Evolutionary conservation across 1,140 invertebrate species (phyloP).

Genomic region (Drosophila repletoides): DNA sequence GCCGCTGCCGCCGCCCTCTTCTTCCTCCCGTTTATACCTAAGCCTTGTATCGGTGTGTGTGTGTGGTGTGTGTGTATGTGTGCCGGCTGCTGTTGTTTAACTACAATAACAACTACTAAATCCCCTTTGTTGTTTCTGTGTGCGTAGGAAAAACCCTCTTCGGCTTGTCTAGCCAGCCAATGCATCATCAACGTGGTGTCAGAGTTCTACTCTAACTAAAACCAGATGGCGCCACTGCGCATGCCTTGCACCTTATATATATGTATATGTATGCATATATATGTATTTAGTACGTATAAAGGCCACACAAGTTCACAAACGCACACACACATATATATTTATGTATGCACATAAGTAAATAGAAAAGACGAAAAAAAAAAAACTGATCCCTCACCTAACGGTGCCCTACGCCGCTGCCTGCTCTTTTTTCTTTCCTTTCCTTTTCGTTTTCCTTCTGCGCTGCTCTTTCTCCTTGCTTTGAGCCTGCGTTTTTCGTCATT

Average conservation of each 20-base stretch:
- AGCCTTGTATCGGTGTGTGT: constrained; percentile 2
- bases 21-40: constrained; percentile 64
- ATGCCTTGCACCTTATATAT: constrained; percentile 62
- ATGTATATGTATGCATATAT: neutral
- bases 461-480: constrained; percentile 26
- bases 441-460: neutral
- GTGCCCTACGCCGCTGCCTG: constrained; percentile 31
- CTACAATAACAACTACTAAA: constrained; percentile 48
- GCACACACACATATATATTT: constrained; percentile 10
- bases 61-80: constrained; percentile 14
- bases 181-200: constrained; percentile 55
- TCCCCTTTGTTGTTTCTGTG: constrained; percentile 39
- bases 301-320: neutral
- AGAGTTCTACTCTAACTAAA: constrained; percentile 31
- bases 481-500: constrained; percentile 38
- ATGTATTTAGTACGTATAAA: constrained; percentile 18
- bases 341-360: constrained; percentile 46
- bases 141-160: constrained; percentile 67
- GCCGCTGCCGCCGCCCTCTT: constrained; percentile 26
- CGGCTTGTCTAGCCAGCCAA: constrained; percentile 36
- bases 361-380: no score
- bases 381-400: constrained; percentile 76
- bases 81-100: constrained; percentile 23
- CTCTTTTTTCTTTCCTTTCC: constrained; percentile 20
- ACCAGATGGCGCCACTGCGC: constrained; percentile 60